Evolutionary conservation across 2,113 vertebrate genomes (phyloP), one percentile per base, ranked within the genome.

Genomic region (Oncorhynchus tshawytscha): DNA sequence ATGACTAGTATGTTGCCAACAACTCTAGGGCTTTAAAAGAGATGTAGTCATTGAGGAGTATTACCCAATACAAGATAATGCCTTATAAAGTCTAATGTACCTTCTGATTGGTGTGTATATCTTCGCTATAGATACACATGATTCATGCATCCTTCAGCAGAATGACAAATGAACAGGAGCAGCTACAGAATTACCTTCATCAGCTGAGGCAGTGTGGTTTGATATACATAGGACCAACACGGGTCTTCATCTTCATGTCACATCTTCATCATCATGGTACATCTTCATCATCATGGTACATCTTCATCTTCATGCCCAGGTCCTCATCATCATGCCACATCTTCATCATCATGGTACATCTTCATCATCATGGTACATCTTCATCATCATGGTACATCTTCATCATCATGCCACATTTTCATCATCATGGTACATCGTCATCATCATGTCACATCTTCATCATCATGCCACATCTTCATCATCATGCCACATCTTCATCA

Each of bases 131-230:
- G 79, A 74, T 81, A 68, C 62, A 76, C 82, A 89, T 81, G 77
- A 85, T 85, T 86, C 39, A 72, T 71, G 81, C 79, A 60, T 84
- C 76, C 76, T 79, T 88, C 86, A 77, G 29, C 75, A 59, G 20
- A 70, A 71, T 87, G 84, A 90, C 87, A 71, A 72, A 90, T 90
- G 84, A 84, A 89, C 80, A 73, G 48, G 9, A 31, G 29, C 62
- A n/a, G 68, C 39, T 78, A 27, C 11, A 85, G 85, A 69, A 66
- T 71, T 48, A 45, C 39, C 8, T 9, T 45, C 9, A 2, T 11
- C 67, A 31, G 74, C 72, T 78, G 67, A 82, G 81, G 68, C 80
- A 20, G 48, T 27, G 15, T 74, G 73, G 9, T 83, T 83, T 22
- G 59, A 64, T 66, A 77, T 45, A 60, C 9, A 11, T 45, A 12